phyloP scores from a whole-genome alignment of 2,113 vertebrate species.

The Alligator mississippiensis region DNA sequence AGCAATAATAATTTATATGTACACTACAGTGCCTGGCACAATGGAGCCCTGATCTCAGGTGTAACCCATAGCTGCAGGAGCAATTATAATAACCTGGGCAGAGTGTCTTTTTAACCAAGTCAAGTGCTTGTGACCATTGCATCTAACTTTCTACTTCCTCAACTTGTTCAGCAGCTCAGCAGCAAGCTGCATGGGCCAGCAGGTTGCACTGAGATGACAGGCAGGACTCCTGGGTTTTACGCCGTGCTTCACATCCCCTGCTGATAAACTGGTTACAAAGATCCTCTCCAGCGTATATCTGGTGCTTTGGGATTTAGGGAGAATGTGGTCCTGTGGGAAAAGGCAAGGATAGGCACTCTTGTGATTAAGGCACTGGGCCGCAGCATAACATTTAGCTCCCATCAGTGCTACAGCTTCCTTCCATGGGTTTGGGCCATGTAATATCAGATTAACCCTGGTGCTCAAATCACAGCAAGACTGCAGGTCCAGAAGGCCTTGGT shows the following conservation, averaged over 20 bases:
- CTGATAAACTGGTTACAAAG: background rate
- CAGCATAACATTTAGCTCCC: background rate
- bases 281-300: background rate
- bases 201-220: too few species aligned
- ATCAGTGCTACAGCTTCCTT: background rate
- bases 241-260: background rate
- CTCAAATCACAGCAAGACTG: background rate
- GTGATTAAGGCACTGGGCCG: background rate
- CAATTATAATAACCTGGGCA: too few species aligned
- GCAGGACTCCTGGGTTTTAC: too few species aligned
- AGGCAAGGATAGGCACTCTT: background rate
- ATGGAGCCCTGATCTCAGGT: background rate
- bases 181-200: too few species aligned
- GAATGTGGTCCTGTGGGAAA: too few species aligned
- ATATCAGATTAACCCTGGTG: too few species aligned
- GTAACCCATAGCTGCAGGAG: background rate
- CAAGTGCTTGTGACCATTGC: too few species aligned
- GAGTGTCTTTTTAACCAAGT: too few species aligned
- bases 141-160: too few species aligned
- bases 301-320: background rate
- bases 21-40: background rate
- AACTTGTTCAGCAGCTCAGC: too few species aligned
- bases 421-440: background rate
- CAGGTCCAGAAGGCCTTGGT: background rate
- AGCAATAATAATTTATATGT: too few species aligned